These are phyloP conservation scores for Semicossyphus pulcher DNA, from an alignment of 2,113 vertebrate genomes.

Conservation along the genomic window DNA sequence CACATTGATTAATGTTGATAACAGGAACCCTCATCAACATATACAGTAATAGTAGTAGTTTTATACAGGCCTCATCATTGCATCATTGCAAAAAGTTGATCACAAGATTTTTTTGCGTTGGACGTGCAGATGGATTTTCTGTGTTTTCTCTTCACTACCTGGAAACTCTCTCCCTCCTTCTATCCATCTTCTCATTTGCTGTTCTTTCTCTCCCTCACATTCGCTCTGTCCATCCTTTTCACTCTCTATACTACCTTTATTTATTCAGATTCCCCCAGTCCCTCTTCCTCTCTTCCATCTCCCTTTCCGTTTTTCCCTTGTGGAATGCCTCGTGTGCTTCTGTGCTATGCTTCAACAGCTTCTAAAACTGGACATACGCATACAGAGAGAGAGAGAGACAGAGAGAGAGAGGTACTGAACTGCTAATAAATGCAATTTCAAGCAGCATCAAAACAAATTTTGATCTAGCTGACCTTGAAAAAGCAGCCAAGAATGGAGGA, in stretches of 20 bases:
- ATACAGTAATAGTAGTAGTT: no score
- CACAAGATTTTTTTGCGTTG: background rate
- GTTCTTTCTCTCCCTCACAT: background rate
- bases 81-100: no score
- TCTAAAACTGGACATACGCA: conserved; percentile 14
- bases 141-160: conserved; percentile 1
- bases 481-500: conserved; percentile 37
- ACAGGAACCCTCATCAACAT: no score
- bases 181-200: background rate
- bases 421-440: conserved; percentile 54
- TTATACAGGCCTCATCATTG: no score
- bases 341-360: conserved; percentile 32
- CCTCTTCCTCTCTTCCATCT: background rate
- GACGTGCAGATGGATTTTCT: conserved; percentile 16
- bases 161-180: background rate
- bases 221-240: background rate
- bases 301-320: background rate
- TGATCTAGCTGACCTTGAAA: conserved; percentile 55
- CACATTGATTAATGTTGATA: no score
- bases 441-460: conserved; percentile 39
- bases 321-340: conserved; percentile 35
- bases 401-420: conserved; percentile 1
- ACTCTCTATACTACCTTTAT: conserved; percentile 14
- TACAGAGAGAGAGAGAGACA: background rate
- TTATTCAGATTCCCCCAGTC: conserved; percentile 35